These are phyloP conservation scores for Ceramica pisi DNA, from an alignment of 2,888 invertebrate species.

Conservation along the genomic window DNA sequence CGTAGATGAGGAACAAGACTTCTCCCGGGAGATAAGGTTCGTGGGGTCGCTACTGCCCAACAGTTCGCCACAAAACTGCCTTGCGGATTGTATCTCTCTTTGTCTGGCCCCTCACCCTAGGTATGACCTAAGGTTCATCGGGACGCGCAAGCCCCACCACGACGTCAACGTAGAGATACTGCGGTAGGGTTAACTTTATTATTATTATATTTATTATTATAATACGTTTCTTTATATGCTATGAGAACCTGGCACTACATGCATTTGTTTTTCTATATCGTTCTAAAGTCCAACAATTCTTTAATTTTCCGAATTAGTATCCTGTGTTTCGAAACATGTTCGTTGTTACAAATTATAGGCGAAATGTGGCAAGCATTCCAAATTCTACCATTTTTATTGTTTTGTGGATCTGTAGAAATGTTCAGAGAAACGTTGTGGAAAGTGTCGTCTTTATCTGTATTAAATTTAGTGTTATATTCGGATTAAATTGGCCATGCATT, in stretches of 20 bases:
- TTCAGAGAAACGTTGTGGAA: conserved; percentile 69
- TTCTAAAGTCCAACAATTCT: conserved; percentile 4
- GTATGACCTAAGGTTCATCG: too few species aligned
- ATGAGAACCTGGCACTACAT: conserved; percentile 4
- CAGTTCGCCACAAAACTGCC: too few species aligned
- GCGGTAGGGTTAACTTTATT: too few species aligned
- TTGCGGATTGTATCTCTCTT: too few species aligned
- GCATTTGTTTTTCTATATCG: conserved; percentile 1
- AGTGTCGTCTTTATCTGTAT: conserved; percentile 55
- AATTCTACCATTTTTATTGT: conserved; percentile 74
- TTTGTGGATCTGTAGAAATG: conserved; percentile 64
- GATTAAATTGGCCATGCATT: conserved; percentile 56
- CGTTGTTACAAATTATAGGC: conserved; percentile 77
- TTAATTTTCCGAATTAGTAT: conserved; percentile 66
- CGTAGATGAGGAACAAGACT: too few species aligned
- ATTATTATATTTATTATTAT: too few species aligned
- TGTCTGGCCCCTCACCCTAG: too few species aligned
- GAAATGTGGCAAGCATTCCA: conserved; percentile 67
- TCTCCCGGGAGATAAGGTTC: too few species aligned
- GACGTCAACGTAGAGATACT: too few species aligned
- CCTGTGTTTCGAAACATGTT: conserved; percentile 65
- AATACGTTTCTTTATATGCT: too few species aligned
- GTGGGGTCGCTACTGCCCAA: too few species aligned
- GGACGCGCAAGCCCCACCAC: too few species aligned
- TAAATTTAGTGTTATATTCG: conserved; percentile 68